phyloP scores from a whole-genome alignment of 1,140 invertebrate genomes.

The Ips nitidus region DNA sequence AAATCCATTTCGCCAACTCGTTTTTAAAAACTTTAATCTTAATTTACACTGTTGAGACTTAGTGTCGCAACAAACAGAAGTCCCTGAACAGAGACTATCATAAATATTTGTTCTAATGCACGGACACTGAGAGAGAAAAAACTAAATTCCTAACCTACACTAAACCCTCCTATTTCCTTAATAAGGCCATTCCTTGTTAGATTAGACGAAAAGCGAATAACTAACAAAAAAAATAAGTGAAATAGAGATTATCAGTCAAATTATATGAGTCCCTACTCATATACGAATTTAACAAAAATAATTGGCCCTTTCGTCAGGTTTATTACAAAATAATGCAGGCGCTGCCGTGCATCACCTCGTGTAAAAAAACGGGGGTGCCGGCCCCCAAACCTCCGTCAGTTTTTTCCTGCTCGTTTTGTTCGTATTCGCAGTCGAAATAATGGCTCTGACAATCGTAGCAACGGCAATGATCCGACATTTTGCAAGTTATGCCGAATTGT shows the following conservation, averaged over 20 bases:
- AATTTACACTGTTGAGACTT: too few species aligned
- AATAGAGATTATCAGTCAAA: constrained; percentile 2
- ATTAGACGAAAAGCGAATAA: background rate
- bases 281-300: constrained; percentile 2
- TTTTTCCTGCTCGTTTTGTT: constrained; percentile 69
- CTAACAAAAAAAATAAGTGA: constrained; percentile 2
- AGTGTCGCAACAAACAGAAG: too few species aligned
- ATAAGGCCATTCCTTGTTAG: background rate
- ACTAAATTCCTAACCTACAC: background rate
- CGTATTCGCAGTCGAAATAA: constrained; percentile 73
- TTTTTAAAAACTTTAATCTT: too few species aligned
- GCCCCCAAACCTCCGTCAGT: constrained; percentile 70
- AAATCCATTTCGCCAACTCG: too few species aligned
- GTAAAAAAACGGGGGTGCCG: constrained; percentile 71
- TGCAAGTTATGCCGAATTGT: constrained; percentile 72
- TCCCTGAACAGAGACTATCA: too few species aligned
- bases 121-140: background rate
- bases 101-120: too few species aligned
- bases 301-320: background rate
- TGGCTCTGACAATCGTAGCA: constrained; percentile 73
- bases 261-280: background rate
- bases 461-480: constrained; percentile 73
- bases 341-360: constrained; percentile 69
- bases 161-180: background rate
- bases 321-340: constrained; percentile 62